These are phyloP conservation scores for Eremophila alpestris DNA, from an alignment of 2,797 vertebrate species.

Conservation along the genomic window DNA sequence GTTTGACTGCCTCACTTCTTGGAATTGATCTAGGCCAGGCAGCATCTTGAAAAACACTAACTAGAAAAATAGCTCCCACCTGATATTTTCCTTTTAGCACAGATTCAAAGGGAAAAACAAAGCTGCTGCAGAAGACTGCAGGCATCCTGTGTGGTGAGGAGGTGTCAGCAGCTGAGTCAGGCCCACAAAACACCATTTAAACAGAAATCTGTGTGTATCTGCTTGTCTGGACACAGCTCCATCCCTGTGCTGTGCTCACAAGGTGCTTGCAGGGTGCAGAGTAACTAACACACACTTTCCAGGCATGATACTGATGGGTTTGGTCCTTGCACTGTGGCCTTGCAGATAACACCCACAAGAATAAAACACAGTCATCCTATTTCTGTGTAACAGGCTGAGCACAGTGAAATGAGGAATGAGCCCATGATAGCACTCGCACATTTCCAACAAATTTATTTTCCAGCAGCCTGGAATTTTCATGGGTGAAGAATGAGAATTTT, in stretches of 20 bases:
- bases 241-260: neutral
- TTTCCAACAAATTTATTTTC: neutral
- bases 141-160: conserved; percentile 26
- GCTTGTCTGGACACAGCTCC: neutral
- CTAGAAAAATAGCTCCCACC: conserved; percentile 39
- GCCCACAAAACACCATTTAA: neutral
- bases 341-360: neutral
- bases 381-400: neutral
- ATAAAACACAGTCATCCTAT: neutral
- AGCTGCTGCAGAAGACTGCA: neutral
- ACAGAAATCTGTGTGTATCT: neutral
- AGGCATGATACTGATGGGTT: neutral
- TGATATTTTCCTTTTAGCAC: neutral
- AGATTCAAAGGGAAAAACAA: conserved; percentile 10
- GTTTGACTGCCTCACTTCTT: conserved; percentile 42
- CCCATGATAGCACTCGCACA: neutral
- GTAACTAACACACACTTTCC: neutral
- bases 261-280: neutral
- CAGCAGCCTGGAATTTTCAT: neutral
- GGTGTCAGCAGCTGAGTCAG: conserved; percentile 42
- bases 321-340: neutral
- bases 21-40: conserved; percentile 40
- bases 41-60: conserved; percentile 47
- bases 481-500: neutral
- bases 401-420: neutral